These are phyloP conservation scores for Mesodorylaimus sp. DNA, from an alignment of 2,888 invertebrate genomes.

Conservation along the genomic window DNA sequence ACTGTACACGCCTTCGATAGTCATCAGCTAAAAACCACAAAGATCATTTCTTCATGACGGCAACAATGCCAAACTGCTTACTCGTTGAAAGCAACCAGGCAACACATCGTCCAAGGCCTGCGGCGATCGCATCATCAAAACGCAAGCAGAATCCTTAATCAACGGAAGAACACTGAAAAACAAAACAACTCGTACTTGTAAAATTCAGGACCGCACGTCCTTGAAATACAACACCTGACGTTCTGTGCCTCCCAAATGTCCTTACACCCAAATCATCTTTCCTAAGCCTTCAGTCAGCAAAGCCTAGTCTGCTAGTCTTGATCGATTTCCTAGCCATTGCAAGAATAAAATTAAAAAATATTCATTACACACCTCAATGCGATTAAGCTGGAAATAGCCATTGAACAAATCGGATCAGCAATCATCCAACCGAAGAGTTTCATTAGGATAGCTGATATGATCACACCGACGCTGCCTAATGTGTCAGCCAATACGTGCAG, in stretches of 20 bases:
- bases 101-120: conserved; percentile 55
- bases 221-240: not conserved
- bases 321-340: too few relatives aligned
- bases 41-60: not conserved
- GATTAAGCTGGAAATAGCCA: conserved; percentile 79
- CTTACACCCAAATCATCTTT: conserved; percentile 8
- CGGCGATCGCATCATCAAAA: conserved; percentile 87
- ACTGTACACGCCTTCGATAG: conserved; percentile 33
- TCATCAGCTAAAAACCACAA: conserved; percentile 25
- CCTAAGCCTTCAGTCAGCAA: too few relatives aligned
- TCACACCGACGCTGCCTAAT: conserved; percentile 85
- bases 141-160: conserved; percentile 54
- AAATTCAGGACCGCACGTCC: not conserved
- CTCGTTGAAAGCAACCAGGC: conserved; percentile 61
- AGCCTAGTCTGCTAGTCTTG: too few relatives aligned
- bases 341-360: too few relatives aligned
- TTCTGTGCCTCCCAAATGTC: not conserved
- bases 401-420: conserved; percentile 91
- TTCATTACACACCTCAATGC: conserved; percentile 70
- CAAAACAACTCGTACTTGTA: too few relatives aligned
- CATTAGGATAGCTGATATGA: conserved; percentile 80
- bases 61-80: conserved; percentile 16
- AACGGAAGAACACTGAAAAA: conserved; percentile 34
- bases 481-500: conserved; percentile 90
- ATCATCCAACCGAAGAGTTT: conserved; percentile 93